Conservation (phyloP, 2,888 invertebrate species). For the Hecatera dysodea region DNA sequence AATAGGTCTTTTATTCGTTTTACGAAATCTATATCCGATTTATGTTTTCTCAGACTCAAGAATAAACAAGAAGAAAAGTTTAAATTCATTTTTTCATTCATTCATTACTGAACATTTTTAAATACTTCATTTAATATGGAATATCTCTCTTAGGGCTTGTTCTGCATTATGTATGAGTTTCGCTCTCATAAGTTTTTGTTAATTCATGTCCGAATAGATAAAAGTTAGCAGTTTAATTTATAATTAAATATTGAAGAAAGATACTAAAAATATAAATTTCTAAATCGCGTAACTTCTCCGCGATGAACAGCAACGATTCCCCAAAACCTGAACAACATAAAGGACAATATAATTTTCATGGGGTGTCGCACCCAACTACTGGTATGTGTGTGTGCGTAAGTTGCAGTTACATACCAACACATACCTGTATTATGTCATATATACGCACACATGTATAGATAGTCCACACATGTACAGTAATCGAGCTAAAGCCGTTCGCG, state of each 20-base stretch:
- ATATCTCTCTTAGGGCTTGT: too few relatives aligned
- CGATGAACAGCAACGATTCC: conserved; percentile 59
- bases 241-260: too few relatives aligned
- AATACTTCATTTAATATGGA: too few relatives aligned
- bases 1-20: background rate
- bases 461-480: conserved; percentile 66
- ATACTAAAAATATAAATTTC: background rate
- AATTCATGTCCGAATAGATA: background rate
- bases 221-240: background rate
- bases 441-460: conserved; percentile 43
- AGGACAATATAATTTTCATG: conserved; percentile 80
- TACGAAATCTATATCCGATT: too few relatives aligned
- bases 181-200: too few relatives aligned
- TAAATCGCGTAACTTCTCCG: background rate
- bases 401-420: conserved; percentile 53
- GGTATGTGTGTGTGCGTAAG: conserved; percentile 68
- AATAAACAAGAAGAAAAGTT: too few relatives aligned
- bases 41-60: background rate
- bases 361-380: conserved; percentile 81
- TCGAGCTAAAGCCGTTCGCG: conserved; percentile 76
- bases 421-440: conserved; percentile 50
- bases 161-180: too few relatives aligned
- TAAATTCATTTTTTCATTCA: too few relatives aligned
- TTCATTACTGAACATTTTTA: too few relatives aligned
- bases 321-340: conserved; percentile 54